These are phyloP conservation scores for Sipunculus nudus DNA, from an alignment of 2,888 invertebrate genomes.

Conservation along the genomic window DNA sequence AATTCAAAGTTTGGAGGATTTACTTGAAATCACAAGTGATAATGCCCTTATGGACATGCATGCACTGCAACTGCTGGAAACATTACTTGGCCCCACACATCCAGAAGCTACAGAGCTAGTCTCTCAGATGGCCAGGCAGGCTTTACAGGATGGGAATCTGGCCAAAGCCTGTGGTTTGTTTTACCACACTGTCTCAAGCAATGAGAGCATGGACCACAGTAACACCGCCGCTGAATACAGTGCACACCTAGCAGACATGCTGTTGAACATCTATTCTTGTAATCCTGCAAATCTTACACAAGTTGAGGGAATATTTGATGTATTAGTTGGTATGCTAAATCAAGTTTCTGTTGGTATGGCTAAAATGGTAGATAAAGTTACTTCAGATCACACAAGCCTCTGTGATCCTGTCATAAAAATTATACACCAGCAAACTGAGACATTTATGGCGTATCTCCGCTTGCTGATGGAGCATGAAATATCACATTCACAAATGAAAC, in stretches of 20 bases:
- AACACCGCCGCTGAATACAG: constrained; percentile 70
- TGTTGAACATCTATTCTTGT: constrained; percentile 36
- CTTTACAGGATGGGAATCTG: constrained; percentile 23
- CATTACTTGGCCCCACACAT: constrained; percentile 26
- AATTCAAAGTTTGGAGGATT: no score
- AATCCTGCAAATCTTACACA: constrained; percentile 1
- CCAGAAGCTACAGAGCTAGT: constrained; percentile 25
- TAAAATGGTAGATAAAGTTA: constrained; percentile 40
- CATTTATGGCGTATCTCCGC: constrained; percentile 23
- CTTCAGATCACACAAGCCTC: constrained; percentile 1
- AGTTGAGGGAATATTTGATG: constrained; percentile 5
- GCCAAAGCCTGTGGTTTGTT: constrained; percentile 24
- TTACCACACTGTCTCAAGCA: constrained; percentile 18
- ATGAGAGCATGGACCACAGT: constrained; percentile 13
- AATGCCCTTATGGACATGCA: no score
- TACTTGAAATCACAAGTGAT: no score
- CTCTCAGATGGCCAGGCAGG: constrained; percentile 15
- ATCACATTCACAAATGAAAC: not conserved
- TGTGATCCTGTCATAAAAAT: constrained; percentile 18
- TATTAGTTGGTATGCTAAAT: constrained; percentile 40
- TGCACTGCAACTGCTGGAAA: constrained; percentile 23
- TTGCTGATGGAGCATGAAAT: constrained; percentile 15
- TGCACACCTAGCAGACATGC: constrained; percentile 69
- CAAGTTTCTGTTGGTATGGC: constrained; percentile 29
- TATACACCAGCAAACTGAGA: no score